Conservation (phyloP, 2,113 vertebrate genomes). For the Gobiocypris rarus region DNA sequence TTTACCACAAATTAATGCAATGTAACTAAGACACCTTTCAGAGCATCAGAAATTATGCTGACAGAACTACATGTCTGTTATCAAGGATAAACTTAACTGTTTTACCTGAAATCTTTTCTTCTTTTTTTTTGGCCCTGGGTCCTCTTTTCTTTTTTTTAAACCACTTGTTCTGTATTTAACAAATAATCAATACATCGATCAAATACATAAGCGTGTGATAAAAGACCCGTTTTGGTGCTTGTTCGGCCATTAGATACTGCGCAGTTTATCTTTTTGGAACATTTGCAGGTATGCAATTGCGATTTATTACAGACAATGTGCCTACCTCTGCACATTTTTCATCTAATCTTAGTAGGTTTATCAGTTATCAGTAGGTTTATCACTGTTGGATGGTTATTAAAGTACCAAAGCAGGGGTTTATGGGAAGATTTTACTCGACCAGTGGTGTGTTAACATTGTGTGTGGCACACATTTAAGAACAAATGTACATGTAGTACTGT, state of each 20-base stretch:
- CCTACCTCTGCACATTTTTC: constrained; percentile 33
- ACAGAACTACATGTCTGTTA: background rate
- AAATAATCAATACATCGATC: background rate
- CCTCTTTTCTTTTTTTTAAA: background rate
- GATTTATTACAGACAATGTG: constrained; percentile 10
- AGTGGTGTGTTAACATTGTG: background rate
- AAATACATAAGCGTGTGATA: background rate
- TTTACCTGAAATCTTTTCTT: background rate
- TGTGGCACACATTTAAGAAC: background rate
- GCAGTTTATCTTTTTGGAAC: background rate
- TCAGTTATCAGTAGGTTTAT: background rate
- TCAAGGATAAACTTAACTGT: background rate
- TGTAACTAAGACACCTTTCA: constrained; percentile 2
- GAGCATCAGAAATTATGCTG: background rate
- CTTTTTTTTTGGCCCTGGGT: constrained; percentile 4
- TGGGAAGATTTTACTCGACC: background rate
- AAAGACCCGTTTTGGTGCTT: constrained; percentile 12
- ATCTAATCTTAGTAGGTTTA: background rate
- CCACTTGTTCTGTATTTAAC: background rate
- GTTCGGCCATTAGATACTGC: background rate
- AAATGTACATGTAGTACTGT: background rate
- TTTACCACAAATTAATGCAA: background rate
- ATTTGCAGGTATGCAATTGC: background rate
- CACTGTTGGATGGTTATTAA: background rate
- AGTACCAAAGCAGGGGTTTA: constrained; percentile 33